Base-by-base conservation (phyloP, 2,113 vertebrate genomes). In the Siniperca knerii region DNA sequence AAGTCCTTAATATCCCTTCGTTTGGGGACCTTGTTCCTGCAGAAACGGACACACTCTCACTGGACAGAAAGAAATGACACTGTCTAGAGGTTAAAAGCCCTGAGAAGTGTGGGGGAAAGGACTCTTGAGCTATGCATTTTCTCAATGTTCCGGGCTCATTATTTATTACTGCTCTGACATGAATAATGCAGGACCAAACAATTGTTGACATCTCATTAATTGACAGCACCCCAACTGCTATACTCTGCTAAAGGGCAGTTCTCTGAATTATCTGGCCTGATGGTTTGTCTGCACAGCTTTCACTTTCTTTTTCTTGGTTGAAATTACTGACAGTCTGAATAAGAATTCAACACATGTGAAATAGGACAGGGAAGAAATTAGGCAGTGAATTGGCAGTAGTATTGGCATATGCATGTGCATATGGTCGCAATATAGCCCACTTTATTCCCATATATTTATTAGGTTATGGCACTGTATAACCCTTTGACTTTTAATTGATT, bases 171-270 rank as follows among this genome's bases (percentile, higher is more conserved):
- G 70, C 61, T 5, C 40, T 33, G 67, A 80, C 83, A 85, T 92
- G 86, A 93, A 89, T 89, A 90, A 94, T 91, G 82, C 80, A 84
- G 46, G 42, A 67, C 23, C 81, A 88, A 91, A 94, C 82, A 87
- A 71, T 70, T 86, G 89, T 82, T 93, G 92, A 90, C 91, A 77
- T 86, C 75, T 83, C 89, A 91, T 93, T 93, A 94, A 92, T 90
- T 91, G 93, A 93, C 85, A 74, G 86, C 82, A 68, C 54, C 73
- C 77, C 79, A 44, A 37, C 87, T 75, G 84, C 46, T 70, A 33
- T 37, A 4, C 73, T 67, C 62, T 61, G 65, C 72, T 57, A 52
- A 55, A 20, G 54, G 66, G 44, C 40, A 33, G 67, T 23, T 68
- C 18, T 60, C 76, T 44, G 35, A 66, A 70, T 78, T 44, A 74